A percentile compares a stretch with the other conserved stretches of the same genome.
These are phyloP conservation scores for Andrena dorsata DNA, from an alignment of 2,888 invertebrate species.

Conservation along the genomic window DNA sequence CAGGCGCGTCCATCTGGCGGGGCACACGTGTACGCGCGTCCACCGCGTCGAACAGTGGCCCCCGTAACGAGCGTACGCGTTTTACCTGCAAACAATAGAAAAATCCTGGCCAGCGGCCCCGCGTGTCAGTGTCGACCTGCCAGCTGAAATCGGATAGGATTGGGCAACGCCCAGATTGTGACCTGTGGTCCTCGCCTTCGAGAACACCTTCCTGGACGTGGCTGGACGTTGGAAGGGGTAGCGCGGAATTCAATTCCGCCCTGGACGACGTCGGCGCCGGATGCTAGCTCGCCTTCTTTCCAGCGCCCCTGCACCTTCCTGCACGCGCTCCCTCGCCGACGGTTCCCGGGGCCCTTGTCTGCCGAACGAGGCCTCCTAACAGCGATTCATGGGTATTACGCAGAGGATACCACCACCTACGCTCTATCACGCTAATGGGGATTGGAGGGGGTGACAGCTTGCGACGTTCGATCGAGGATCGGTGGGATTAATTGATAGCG, in stretches of 20 bases:
- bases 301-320: slow-evolving; percentile 10
- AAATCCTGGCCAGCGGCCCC: slow-evolving; percentile 67
- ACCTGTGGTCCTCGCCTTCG: slow-evolving; percentile 71
- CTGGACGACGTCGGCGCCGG: slow-evolving; percentile 65
- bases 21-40: slow-evolving; percentile 15
- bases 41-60: slow-evolving; percentile 66
- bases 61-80: slow-evolving; percentile 76
- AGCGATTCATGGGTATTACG: slow-evolving; percentile 35
- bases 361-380: slow-evolving; percentile 26
- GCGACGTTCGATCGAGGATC: background rate
- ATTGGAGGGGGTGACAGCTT: slow-evolving; percentile 13
- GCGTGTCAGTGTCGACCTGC: slow-evolving; percentile 71
- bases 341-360: slow-evolving; percentile 27
- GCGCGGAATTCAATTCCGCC: slow-evolving; percentile 67
- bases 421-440: slow-evolving; percentile 22
- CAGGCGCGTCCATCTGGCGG: slow-evolving; percentile 1
- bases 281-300: slow-evolving; percentile 58
- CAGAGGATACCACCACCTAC: background rate
- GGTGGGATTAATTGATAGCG: slow-evolving; percentile 14
- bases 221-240: slow-evolving; percentile 71
- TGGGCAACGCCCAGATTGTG: slow-evolving; percentile 82
- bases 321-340: slow-evolving; percentile 50
- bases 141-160: slow-evolving; percentile 82
- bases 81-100: slow-evolving; percentile 78
- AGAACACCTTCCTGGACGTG: slow-evolving; percentile 68